Evolutionary conservation across 2,797 vertebrate species (phyloP), one percentile per base, ranked within the genome.

Genomic region (Lemur catta): DNA sequence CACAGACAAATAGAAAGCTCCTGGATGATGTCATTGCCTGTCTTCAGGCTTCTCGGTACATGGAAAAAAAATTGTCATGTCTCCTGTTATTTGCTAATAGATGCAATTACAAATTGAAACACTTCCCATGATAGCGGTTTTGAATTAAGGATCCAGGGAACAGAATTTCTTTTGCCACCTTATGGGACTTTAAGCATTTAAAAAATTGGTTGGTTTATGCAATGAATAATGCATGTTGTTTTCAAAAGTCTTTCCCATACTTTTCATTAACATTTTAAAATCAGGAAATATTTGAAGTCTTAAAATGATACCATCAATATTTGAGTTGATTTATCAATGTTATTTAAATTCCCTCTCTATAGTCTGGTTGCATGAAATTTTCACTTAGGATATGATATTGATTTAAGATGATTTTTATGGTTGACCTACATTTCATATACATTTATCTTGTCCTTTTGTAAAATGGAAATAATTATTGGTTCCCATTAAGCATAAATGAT

Each of bases 201-300:
- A 89, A 92, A 91, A 71, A 57, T 35, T 67, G n/a, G 22, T 87
- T 85, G 72, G 7, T 43, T n/a, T 81, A 30, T 76, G 59, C 22
- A 95, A 76, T 72, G 65, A 93, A 93, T 69, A 95, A 84, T 74
- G 35, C 20, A n/a, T 46, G 13, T 43, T 84, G 61, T 91, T 74
- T 85, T 92, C 76, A 85, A 72, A 48, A 88, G 22, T 80, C 48
- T 89, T 90, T 57, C 67, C 24, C 28, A 52, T 82, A 86, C 15
- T 86, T 95, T 55, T 89, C 57, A 67, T n/a, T 93, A 87, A 95
- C 50, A 93, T 96, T 93, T 91, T 93, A 72, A 85, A 82, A 57
- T 89, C 59, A 86, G 46, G 43, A 94, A 92, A 81, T 65, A 93
- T 88, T 92, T 92, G 26, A 92, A 96, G 43, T 72, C 78, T 96